Conservation (phyloP, 2,888 invertebrate genomes). For the Cecidostiba fungosa region DNA sequence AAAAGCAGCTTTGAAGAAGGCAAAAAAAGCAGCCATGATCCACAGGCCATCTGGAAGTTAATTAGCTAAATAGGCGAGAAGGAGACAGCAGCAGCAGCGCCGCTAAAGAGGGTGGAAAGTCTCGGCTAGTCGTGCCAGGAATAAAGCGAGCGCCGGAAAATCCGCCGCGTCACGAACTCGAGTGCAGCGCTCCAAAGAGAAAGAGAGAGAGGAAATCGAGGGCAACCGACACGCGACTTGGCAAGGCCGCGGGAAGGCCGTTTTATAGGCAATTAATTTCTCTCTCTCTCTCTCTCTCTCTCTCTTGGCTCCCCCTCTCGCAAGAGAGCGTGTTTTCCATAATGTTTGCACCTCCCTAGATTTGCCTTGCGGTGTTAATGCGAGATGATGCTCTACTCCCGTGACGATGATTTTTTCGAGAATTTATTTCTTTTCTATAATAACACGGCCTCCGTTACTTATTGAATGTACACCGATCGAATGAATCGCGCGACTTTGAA, state of each 20-base stretch:
- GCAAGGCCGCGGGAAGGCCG: conserved; percentile 31
- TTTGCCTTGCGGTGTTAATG: background rate
- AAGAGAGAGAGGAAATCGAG: conserved; percentile 6
- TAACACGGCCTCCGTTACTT: background rate
- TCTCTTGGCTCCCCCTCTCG: background rate
- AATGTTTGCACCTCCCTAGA: background rate
- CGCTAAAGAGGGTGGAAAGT: conserved; percentile 12
- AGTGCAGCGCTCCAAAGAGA: background rate
- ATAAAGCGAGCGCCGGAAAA: conserved; percentile 21
- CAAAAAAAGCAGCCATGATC: conserved; percentile 2
- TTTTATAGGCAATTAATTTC: conserved; percentile 28
- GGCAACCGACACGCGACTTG: conserved; percentile 17
- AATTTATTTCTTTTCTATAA: no score
- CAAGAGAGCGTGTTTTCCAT: background rate
- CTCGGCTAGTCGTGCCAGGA: background rate
- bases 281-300: background rate
- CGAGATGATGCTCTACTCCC: background rate
- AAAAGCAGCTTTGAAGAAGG: background rate
- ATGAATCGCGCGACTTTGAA: background rate
- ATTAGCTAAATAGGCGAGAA: conserved; percentile 18
- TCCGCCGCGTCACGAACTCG: conserved; percentile 1
- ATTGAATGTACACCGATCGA: background rate
- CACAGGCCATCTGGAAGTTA: conserved; percentile 12
- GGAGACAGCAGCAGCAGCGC: background rate
- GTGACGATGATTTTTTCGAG: background rate